Conservation (phyloP, 2,797 vertebrate genomes). For the Balearica regulorum region DNA sequence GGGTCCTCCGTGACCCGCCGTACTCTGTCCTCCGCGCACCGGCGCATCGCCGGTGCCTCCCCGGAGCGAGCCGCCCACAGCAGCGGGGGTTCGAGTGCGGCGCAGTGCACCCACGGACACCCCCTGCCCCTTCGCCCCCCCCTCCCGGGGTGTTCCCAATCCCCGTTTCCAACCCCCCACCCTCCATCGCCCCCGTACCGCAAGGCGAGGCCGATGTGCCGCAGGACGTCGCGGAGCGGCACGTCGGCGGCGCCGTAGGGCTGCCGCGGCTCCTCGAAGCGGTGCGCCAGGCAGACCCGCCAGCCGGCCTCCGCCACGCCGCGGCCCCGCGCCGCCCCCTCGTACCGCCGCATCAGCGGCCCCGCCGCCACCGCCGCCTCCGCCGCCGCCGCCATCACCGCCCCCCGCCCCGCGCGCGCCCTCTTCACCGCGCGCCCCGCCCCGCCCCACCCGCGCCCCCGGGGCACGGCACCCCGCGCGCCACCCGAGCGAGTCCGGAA, state of each 20-base stretch:
- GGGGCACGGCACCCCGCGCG: background rate
- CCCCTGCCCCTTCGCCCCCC: too few species aligned
- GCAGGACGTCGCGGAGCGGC: slow-evolving; percentile 79
- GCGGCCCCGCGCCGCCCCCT: slow-evolving; percentile 78
- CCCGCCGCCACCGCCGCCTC: background rate
- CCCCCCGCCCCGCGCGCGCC: background rate
- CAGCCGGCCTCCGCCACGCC: slow-evolving; percentile 86
- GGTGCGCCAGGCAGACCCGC: slow-evolving; percentile 91
- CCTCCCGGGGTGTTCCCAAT: background rate
- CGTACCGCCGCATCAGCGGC: slow-evolving; percentile 84
- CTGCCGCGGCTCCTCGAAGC: slow-evolving; percentile 91
- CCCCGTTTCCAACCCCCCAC: background rate
- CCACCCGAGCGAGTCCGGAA: background rate
- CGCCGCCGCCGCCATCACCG: background rate
- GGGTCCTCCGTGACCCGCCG: background rate
- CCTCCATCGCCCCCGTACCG: slow-evolving; percentile 70
- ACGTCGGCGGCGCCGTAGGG: slow-evolving; percentile 87
- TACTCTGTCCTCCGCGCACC: background rate
- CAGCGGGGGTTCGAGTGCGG: background rate
- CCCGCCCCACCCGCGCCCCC: background rate
- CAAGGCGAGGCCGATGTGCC: slow-evolving; percentile 85
- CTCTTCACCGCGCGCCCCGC: background rate
- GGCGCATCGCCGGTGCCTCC: background rate
- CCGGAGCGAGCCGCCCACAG: too few species aligned
- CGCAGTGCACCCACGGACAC: too few species aligned